Evolutionary conservation across 2,113 vertebrate species (phyloP), one percentile per base, ranked within the genome.

Genomic region (Hymenochirus boettgeri): DNA sequence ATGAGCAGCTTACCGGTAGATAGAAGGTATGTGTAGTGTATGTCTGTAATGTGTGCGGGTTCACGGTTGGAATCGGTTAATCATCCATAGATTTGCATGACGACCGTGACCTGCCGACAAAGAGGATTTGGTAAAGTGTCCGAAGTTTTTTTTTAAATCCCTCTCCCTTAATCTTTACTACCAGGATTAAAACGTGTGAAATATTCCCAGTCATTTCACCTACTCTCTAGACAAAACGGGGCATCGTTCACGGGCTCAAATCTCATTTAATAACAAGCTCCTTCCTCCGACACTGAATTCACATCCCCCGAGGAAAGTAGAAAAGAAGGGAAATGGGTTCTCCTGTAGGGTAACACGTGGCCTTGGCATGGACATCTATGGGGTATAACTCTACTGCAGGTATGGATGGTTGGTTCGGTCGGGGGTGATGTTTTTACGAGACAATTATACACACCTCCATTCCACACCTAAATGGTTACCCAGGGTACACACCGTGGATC

Each of bases 131-230:
- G 80, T 71, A 10, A 51, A 60, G 67, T 59, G 51, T 57, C 51
- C 65, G 52, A 76, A 17, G 7, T 39, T 21, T 46, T n/a, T n/a
- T n/a, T n/a, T 22, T 65, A 71, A 69, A 77, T 72, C 76, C 51
- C 22, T 64, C 13, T n/a, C n/a, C 61, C 62, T 65, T 6, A 50
- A 56, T 62, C 64, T 33, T 1, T 53, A 47, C 42, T 2, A 42
- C n/a, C 74, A 61, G 70, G 21, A 61, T 47, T 50, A 72, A n/a
- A 71, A 62, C 52, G 75, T 79, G 69, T 78, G 76, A 82, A 80
- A 82, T 80, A 76, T 71, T 73, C 58, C 65, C 63, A 21, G 48
- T 74, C 65, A 77, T 72, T 79, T 74, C 72, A 73, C 70, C n/a
- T n/a, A 78, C 72, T 69, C 72, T 21, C 31, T 71, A 58, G 73